These are phyloP conservation scores for Carabus problematicus DNA, from an alignment of 2,888 invertebrate species.

Conservation along the genomic window DNA sequence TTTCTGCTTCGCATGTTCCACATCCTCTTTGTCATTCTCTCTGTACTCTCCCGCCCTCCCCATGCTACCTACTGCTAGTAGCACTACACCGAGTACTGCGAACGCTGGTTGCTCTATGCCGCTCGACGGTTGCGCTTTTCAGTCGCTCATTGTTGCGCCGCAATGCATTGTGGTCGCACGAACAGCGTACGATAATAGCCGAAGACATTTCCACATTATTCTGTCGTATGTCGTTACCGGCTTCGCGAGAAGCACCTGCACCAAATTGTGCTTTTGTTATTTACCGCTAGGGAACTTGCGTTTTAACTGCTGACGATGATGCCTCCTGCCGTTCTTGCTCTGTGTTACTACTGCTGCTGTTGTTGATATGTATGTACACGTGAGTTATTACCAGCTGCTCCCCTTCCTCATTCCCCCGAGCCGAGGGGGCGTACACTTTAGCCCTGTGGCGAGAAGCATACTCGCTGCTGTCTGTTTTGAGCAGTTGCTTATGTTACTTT, in stretches of 20 bases:
- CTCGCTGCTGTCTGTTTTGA: no score
- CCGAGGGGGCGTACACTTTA: no score
- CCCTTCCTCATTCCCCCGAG: no score
- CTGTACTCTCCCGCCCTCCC: slow-evolving; percentile 6
- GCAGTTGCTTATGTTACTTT: no score
- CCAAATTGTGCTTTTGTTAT: slow-evolving; percentile 33
- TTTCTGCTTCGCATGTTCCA: slow-evolving; percentile 13
- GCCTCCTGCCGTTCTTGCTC: background rate
- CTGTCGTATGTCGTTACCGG: slow-evolving; percentile 33
- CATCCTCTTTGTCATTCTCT: background rate
- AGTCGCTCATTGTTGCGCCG: slow-evolving; percentile 3
- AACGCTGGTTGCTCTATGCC: background rate
- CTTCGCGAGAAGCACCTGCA: slow-evolving; percentile 14
- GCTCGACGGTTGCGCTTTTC: slow-evolving; percentile 9
- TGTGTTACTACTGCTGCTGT: background rate
- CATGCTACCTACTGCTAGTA: background rate
- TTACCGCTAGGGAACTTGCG: background rate
- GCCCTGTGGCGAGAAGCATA: no score
- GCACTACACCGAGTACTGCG: background rate
- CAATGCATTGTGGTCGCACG: slow-evolving; percentile 12
- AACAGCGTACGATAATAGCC: slow-evolving; percentile 16
- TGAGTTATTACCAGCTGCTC: slow-evolving; percentile 21
- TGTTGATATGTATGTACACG: slow-evolving; percentile 11
- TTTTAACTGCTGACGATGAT: slow-evolving; percentile 14
- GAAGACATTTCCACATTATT: slow-evolving; percentile 35